Base-by-base conservation (phyloP, 1,140 invertebrate genomes). In the Drosophila elegans region DNA sequence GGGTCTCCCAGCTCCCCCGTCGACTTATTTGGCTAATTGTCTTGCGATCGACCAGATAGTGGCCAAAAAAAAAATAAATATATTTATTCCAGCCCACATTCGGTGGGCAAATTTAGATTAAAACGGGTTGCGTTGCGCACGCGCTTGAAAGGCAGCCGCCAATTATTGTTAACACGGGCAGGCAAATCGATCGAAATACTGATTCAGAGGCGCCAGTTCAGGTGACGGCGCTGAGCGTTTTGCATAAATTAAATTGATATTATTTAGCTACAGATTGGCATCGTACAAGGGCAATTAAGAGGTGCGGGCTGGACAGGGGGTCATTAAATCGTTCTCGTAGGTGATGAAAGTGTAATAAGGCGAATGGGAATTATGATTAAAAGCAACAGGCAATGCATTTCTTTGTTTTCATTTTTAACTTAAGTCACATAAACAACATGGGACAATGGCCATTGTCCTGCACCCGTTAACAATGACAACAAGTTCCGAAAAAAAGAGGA, bases 11-110 rank as follows among this genome's bases (percentile, higher is more conserved):
- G 74, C 27, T 39, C 38, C 59, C 59, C 74, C 83, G 78, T 61
- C 79, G 75, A 89, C 76, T 83, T 78, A 88, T 88, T 88, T 77
- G 52, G 83, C 72, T 86, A 86, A 86, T 86, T 86, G 84, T 86
- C 80, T 88, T 48, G 63, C 59, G 82, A 86, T 85, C 52, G 38
- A 46, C 4, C 49, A 5, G 49, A 89, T 88, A 88, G 75, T 25
- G 56, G 52, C 16, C 39, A 51, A 85, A 74, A 38, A 16, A 29
- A 42, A 44, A 25, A 48, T 57, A 27, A n/a, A 44, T 44, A 29
- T 5, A 48, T 25, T 25, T 52, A 42, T 3, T 46, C 44, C 38
- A 10, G 29, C 60, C 60, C 57, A 75, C 55, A 71, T 25, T 34
- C 27, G 1, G 49, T 12, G 25, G 27, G 46, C 68, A n/a, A 63